phyloP scores from a whole-genome alignment of 2,113 vertebrate species.

The Tamias sibiricus region DNA sequence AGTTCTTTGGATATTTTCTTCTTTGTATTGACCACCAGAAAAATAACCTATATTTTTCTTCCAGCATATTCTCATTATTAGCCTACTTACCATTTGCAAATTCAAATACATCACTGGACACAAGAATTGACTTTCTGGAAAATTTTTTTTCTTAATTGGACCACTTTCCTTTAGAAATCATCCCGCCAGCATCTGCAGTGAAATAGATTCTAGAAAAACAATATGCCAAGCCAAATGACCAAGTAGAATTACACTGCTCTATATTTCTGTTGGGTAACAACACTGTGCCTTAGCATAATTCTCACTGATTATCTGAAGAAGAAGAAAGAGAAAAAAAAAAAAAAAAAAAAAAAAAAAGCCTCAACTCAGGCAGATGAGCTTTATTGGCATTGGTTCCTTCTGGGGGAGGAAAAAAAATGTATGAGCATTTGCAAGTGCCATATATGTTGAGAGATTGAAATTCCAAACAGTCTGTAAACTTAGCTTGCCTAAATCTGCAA shows the following conservation, averaged over 20 bases:
- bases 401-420: not conserved
- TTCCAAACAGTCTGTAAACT: slow-evolving; percentile 70
- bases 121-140: slow-evolving; percentile 56
- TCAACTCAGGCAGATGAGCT: slow-evolving; percentile 61
- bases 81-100: slow-evolving; percentile 50
- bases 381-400: slow-evolving; percentile 43
- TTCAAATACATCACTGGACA: not conserved
- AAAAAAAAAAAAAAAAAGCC: slow-evolving; percentile 39
- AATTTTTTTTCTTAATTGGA: slow-evolving; percentile 54
- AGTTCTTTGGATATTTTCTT: not conserved
- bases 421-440: slow-evolving; percentile 53
- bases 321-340: not conserved
- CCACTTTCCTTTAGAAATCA: slow-evolving; percentile 68
- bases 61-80: slow-evolving; percentile 59
- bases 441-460: slow-evolving; percentile 58
- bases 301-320: slow-evolving; percentile 73
- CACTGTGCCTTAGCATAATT: slow-evolving; percentile 65
- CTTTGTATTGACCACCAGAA: slow-evolving; percentile 37
- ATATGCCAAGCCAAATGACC: slow-evolving; percentile 56
- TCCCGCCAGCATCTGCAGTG: slow-evolving; percentile 55
- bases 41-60: not conserved
- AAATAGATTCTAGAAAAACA: slow-evolving; percentile 66
- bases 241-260: slow-evolving; percentile 52
- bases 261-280: slow-evolving; percentile 68
- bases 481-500: slow-evolving; percentile 50